These are phyloP conservation scores for Ctena decussata DNA, from an alignment of 2,888 invertebrate species.

Conservation along the genomic window DNA sequence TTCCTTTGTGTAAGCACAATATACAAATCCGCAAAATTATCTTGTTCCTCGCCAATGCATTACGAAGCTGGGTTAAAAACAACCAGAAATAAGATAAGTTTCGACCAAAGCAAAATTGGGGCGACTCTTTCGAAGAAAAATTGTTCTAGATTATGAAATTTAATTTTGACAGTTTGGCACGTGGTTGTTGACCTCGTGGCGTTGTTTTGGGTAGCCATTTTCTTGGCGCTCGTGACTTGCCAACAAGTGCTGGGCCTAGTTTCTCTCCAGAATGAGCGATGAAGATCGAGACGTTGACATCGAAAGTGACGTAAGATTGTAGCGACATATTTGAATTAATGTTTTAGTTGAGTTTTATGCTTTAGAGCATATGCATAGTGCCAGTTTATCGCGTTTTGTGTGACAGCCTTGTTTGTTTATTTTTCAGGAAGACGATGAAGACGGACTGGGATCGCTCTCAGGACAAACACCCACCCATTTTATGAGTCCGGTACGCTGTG, in stretches of 20 bases:
- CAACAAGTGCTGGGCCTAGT: slow-evolving; percentile 14
- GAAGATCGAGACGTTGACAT: slow-evolving; percentile 98
- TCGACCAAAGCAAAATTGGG: too few relatives aligned
- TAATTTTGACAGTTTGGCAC: slow-evolving; percentile 68
- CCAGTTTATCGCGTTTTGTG: slow-evolving; percentile 1
- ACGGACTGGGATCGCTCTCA: slow-evolving; percentile 56
- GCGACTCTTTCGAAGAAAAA: not conserved
- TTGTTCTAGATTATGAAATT: not conserved
- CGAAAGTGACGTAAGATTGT: slow-evolving; percentile 95
- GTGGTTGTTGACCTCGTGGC: slow-evolving; percentile 83
- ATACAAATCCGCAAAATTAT: too few relatives aligned
- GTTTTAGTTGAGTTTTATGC: not conserved
- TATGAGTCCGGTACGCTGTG: slow-evolving; percentile 78
- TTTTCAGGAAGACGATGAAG: slow-evolving; percentile 80
- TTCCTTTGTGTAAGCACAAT: not conserved
- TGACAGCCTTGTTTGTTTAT: slow-evolving; percentile 19
- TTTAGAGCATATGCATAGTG: slow-evolving; percentile 26
- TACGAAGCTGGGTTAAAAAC: too few relatives aligned
- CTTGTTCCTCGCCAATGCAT: too few relatives aligned
- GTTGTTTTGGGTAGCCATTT: slow-evolving; percentile 81
- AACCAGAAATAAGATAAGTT: too few relatives aligned
- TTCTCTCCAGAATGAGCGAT: slow-evolving; percentile 92
- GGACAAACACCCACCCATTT: slow-evolving; percentile 71
- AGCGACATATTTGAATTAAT: not conserved
- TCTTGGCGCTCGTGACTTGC: slow-evolving; percentile 26